Base-by-base conservation (phyloP, 2,113 vertebrate species). In the Neodon shergylaensis region DNA sequence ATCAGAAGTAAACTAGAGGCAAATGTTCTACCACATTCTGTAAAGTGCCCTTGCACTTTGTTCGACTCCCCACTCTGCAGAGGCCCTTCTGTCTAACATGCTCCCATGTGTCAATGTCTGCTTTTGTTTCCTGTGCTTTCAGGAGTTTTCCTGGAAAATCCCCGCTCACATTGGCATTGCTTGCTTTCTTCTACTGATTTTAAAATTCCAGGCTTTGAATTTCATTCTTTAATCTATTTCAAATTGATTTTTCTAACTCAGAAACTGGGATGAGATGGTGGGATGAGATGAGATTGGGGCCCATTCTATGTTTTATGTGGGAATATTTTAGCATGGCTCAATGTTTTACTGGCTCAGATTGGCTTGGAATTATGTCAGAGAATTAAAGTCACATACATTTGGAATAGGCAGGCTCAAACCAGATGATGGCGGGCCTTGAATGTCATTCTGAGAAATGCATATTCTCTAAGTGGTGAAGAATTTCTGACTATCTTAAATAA, bases 181-280 rank as follows among this genome's bases (percentile, higher is more conserved):
- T 54, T 54, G n/a, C 11, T 87, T 87, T 78, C 61, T 87, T 78
- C 63, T 77, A 78, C n/a, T 54, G 78, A 36, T 87, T 93, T 77
- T 54, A 54, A 68, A 49, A 39, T 78, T 54, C 8, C 28, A 36
- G 21, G 12, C 42, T 44, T 58, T 87, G 28, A 8, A 17, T 54
- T 54, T 78, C 14, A 54, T 10, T 54, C 26, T 86, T 54, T 70
- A 87, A 87, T 93, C 17, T 47, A 52, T 42, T 66, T 54, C 31
- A 65, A 87, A 19, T 78, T 70, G 61, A 58, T 87, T 87, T 93
- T 87, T 93, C n/a, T 93, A 87, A 87, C 44, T 78, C 28, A 31
- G 36, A 65, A 84, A 44, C 14, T 44, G 39, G 13, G 26, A 28
- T 36, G 73, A 68, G 28, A 44, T 87, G 49, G 8, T 36, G 52